Evolutionary conservation across 2,888 invertebrate species (phyloP).

Genomic region (Ophion ventricosus): DNA sequence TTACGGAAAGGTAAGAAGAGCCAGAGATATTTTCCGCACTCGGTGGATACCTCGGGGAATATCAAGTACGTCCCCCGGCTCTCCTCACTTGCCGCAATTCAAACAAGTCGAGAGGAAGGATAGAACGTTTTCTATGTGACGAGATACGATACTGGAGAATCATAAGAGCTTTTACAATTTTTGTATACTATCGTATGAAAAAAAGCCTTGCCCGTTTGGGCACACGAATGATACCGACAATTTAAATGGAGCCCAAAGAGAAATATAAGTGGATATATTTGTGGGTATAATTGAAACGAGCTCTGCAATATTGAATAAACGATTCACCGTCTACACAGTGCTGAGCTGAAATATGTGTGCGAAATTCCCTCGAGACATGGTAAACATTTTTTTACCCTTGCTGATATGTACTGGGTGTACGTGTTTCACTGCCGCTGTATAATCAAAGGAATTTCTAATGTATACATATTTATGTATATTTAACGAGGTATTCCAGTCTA

Average conservation of each 20-base stretch:
- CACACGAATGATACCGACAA: not conserved
- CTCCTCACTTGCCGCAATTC: conserved; percentile 26
- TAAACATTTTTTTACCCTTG: not conserved
- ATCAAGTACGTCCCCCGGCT: conserved; percentile 24
- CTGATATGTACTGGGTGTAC: too few relatives aligned
- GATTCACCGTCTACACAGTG: not conserved
- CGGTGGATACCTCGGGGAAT: conserved; percentile 22
- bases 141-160: conserved; percentile 16
- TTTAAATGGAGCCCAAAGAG: not conserved
- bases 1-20: conserved; percentile 9
- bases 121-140: conserved; percentile 35
- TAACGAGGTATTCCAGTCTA: too few relatives aligned
- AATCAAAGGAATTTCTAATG: too few relatives aligned
- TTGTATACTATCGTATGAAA: not conserved
- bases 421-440: too few relatives aligned
- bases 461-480: too few relatives aligned
- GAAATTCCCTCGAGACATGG: not conserved
- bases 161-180: conserved; percentile 18
- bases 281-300: not conserved
- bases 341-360: too few relatives aligned
- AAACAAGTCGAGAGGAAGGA: conserved; percentile 44
- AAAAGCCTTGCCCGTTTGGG: conserved; percentile 14
- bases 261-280: not conserved
- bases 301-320: not conserved
- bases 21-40: conserved; percentile 20